A percentile compares a stretch with the other conserved stretches of the same genome.
Conservation (phyloP, 1,140 invertebrate genomes). For the Megathymus violae region DNA sequence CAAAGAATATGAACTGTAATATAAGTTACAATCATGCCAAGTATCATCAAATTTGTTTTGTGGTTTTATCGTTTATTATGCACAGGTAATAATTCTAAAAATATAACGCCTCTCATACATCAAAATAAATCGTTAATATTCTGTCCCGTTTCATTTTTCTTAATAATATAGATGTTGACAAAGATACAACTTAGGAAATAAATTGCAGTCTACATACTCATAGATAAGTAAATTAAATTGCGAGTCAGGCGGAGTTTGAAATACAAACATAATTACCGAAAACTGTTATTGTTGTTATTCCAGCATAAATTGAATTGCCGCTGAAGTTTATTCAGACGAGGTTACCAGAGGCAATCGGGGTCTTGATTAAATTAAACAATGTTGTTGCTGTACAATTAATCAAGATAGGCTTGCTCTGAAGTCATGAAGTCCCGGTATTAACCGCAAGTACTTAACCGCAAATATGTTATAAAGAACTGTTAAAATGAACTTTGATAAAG, state of each 20-base stretch:
- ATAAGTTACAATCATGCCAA: too few species aligned
- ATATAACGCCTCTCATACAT: too few species aligned
- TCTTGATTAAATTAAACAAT: constrained; percentile 76
- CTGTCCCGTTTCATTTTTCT: too few species aligned
- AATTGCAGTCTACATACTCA: not conserved
- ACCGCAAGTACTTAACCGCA: constrained; percentile 5
- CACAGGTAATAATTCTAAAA: too few species aligned
- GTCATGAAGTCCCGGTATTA: constrained; percentile 13
- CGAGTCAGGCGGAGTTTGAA: constrained; percentile 47
- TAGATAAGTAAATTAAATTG: constrained; percentile 40
- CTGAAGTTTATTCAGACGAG: constrained; percentile 73
- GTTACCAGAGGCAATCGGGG: constrained; percentile 65
- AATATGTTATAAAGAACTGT: constrained; percentile 1
- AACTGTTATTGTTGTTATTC: constrained; percentile 76
- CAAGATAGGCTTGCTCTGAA: constrained; percentile 40
- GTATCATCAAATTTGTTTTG: too few species aligned
- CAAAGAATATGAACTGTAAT: too few species aligned
- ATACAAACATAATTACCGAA: constrained; percentile 69
- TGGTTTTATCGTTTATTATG: too few species aligned
- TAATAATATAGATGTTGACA: too few species aligned
- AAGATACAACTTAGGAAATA: too few species aligned
- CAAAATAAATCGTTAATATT: too few species aligned
- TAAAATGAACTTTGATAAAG: too few species aligned
- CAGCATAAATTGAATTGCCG: constrained; percentile 72
- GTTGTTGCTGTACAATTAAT: constrained; percentile 69